Conservation (phyloP, 2,888 invertebrate genomes). For the Eulithis testata region DNA sequence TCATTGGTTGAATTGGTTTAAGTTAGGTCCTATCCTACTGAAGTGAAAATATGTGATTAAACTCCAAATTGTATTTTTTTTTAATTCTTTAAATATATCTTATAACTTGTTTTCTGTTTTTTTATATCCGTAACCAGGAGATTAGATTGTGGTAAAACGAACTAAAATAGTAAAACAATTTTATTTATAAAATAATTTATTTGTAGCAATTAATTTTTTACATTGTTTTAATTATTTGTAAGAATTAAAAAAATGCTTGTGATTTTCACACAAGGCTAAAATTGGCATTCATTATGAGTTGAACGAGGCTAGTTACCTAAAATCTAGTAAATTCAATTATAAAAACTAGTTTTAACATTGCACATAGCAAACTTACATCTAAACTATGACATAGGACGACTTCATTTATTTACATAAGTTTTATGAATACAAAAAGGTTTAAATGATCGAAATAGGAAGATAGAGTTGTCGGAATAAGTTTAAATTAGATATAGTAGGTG, state of each 20-base stretch:
- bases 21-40: not conserved
- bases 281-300: conserved; percentile 1
- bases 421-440: not conserved
- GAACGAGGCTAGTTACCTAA: conserved; percentile 2
- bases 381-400: conserved; percentile 27
- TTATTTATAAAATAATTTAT: conserved; percentile 55
- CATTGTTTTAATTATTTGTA: conserved; percentile 15
- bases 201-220: conserved; percentile 41
- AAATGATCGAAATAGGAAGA: not conserved
- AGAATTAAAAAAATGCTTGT: conserved; percentile 2
- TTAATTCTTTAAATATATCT: conserved; percentile 41
- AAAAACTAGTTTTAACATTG: conserved; percentile 36
- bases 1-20: not conserved
- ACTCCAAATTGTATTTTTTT: conserved; percentile 25
- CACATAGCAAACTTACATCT: conserved; percentile 38
- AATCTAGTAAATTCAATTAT: conserved; percentile 26
- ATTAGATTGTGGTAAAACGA: not conserved
- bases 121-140: not conserved
- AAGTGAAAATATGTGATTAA: conserved; percentile 18
- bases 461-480: not conserved
- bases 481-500: too few species aligned
- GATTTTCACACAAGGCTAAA: conserved; percentile 1
- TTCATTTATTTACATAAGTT: conserved; percentile 36
- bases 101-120: conserved; percentile 22
- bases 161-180: conserved; percentile 8